Evolutionary conservation across 2,113 vertebrate genomes (phyloP), one percentile per base, ranked within the genome.

Genomic region (Archilochus colubris): DNA sequence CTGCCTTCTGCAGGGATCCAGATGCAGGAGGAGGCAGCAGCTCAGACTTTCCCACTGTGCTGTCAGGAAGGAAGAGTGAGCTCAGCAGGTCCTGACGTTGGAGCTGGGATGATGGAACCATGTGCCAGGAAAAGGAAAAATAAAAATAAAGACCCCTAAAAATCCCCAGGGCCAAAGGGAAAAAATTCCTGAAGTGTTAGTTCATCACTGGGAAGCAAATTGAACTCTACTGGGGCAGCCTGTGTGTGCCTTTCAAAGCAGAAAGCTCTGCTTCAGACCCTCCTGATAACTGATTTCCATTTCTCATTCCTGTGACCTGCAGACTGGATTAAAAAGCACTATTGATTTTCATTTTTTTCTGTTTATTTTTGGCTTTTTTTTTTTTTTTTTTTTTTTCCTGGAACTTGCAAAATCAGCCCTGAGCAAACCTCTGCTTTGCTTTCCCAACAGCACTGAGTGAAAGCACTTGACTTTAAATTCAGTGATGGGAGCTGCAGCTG

Each of bases 351-450:
- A 17, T 36, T 36, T 53, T 20, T 28, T 30, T 40, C n/a, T 86
- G 36, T 85, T 94, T 76, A 30, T 85, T 94, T 91, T 94, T 91
- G 30, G 69, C 21, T 82, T 72, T 92, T 46, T 17, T 30, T 13
- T 53, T 53, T 28, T 30, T 40, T 82, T 72, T 28, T 30, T 40
- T 82, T 72, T 92, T 83, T 74, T 36, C 68, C 86, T 92, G 86
- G 86, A 93, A 82, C 50, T 94, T 91, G 83, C 66, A 66, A 86
- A 88, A 84, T 67, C 88, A 72, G 27, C 87, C 83, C 84, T 61
- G 66, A 82, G 88, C 94, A 88, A 88, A 91, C 73, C 38, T 54
- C 63, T 54, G 64, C 14, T 84, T 95, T 93, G 74, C 53, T 36
- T 92, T 77, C 44, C 67, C 23, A 40, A 0, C 2, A 0, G 28